Base-by-base conservation (phyloP, 2,888 invertebrate genomes). In the Sicus ferrugineus region DNA sequence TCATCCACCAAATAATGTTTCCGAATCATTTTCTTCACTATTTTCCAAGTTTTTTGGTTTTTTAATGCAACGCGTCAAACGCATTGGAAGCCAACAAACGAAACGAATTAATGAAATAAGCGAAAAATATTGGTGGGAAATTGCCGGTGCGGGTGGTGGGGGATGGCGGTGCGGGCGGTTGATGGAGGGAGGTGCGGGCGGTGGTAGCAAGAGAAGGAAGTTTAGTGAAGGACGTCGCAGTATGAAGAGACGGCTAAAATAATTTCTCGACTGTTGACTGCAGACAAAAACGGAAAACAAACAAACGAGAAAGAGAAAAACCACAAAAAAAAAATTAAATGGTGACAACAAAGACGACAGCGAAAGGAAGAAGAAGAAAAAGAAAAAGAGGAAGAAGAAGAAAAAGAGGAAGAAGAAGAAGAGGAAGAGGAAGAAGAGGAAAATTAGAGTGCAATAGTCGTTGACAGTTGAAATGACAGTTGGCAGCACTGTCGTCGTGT, bases 231-330 rank as follows among this genome's bases (percentile, higher is more conserved):
- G 28, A 9, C n/a, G 31, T 59, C 19, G 30, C 2, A 21, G 1
- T 42, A 61, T 54, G 54, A 54, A 54, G 28, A 54, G 28, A 34
- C 3, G n/a, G 14, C 42, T 52, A 52, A 52, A 64, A 64, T 61
- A 38, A 61, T 30, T 67, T 67, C 59, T 67, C 67, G 59, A 19
- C 48, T 67, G 67, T 54, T 38, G 67, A n/a, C 48, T 19, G 34
- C 67, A 67, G 67, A 59, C 48, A 48, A 67, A 58, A 67, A 67
- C 64, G 64, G 48, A 63, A 63, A 42, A 21, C 64, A 64, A 64
- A 50, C 14, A 42, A 16, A 14, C 16, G 42, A 42, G 42, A n/a
- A 7, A 4, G 23, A 56, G 16, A 28, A 30, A 21, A 52, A 52
- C 21, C 14, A 23, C 26, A 23, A 19, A n/a, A n/a, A n/a, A 19